These are phyloP conservation scores for Epizoanthus stellaris DNA, from an alignment of 92 coral and sea anemone species.

Conservation along the genomic window DNA sequence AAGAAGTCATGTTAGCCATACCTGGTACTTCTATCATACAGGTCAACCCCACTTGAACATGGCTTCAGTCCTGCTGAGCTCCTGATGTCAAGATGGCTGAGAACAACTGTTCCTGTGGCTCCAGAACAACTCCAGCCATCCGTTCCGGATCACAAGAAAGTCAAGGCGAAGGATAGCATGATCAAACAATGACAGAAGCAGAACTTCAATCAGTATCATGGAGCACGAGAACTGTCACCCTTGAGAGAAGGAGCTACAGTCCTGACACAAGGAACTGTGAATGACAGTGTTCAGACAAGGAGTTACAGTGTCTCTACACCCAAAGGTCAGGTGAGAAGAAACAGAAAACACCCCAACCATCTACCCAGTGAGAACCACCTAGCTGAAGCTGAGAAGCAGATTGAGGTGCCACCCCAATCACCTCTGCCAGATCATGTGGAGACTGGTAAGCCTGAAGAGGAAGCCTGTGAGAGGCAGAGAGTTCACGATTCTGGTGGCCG, in stretches of 20 bases:
- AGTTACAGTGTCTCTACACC: slow-evolving; percentile 23
- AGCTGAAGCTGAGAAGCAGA: slow-evolving; percentile 31
- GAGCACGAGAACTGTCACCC: slow-evolving; percentile 51
- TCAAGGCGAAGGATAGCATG: slow-evolving; percentile 50
- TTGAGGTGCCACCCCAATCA: slow-evolving; percentile 24
- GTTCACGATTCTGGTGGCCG: slow-evolving; percentile 16
- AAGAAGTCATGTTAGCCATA: slow-evolving; percentile 50
- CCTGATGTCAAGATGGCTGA: slow-evolving; percentile 45
- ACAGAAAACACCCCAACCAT: slow-evolving; percentile 38
- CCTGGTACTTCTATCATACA: slow-evolving; percentile 50
- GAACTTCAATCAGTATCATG: slow-evolving; percentile 56
- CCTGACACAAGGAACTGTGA: slow-evolving; percentile 44
- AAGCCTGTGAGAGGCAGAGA: slow-evolving; percentile 30
- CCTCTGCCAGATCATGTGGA: slow-evolving; percentile 18
- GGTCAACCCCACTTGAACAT: slow-evolving; percentile 53
- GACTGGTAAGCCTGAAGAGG: slow-evolving; percentile 20
- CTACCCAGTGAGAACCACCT: slow-evolving; percentile 22
- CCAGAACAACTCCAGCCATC: slow-evolving; percentile 43
- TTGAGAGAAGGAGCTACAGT: slow-evolving; percentile 47
- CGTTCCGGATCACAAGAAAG: slow-evolving; percentile 41
- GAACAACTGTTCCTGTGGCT: not conserved
- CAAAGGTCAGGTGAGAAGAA: slow-evolving; percentile 28
- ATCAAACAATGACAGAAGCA: slow-evolving; percentile 51
- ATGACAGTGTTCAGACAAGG: slow-evolving; percentile 26
- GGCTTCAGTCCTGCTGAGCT: slow-evolving; percentile 51